Conservation (phyloP, 2,113 vertebrate species). For the Rousettus leschenaultii region DNA sequence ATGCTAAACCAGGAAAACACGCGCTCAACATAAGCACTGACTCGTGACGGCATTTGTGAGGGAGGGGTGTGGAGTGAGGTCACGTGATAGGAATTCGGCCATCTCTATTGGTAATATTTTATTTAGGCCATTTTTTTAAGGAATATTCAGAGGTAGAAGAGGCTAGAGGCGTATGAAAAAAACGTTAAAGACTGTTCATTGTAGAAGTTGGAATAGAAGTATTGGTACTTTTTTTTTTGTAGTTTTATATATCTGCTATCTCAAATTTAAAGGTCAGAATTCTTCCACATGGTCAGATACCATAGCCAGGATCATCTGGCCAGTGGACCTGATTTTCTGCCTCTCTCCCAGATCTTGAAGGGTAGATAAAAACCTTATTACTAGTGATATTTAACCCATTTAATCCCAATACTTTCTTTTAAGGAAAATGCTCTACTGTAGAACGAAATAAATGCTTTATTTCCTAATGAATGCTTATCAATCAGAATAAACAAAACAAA, state of each 20-base stretch:
- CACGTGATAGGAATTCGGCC: background rate
- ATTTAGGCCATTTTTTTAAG: background rate
- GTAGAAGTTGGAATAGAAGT: background rate
- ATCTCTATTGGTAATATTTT: background rate
- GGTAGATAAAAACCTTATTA: background rate
- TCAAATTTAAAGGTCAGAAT: background rate
- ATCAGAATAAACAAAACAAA: slow-evolving; percentile 71
- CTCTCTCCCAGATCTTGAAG: background rate
- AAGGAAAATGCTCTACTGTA: background rate
- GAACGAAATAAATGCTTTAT: background rate
- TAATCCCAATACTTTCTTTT: background rate
- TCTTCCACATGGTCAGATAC: background rate
- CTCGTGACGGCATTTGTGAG: background rate
- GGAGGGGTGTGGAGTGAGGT: background rate
- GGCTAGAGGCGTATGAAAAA: background rate
- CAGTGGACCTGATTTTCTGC: background rate
- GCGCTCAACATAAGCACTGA: background rate
- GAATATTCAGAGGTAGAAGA: background rate
- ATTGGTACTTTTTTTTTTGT: background rate
- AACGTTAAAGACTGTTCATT: background rate
- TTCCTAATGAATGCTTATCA: slow-evolving; percentile 67
- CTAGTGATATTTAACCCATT: background rate
- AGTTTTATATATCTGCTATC: background rate
- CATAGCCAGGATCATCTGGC: background rate
- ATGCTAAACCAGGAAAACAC: background rate